Evolutionary conservation across 37 sponge, comb jelly and placozoan species (phyloP).

Genomic region (Mnemiopsis leidyi): DNA sequence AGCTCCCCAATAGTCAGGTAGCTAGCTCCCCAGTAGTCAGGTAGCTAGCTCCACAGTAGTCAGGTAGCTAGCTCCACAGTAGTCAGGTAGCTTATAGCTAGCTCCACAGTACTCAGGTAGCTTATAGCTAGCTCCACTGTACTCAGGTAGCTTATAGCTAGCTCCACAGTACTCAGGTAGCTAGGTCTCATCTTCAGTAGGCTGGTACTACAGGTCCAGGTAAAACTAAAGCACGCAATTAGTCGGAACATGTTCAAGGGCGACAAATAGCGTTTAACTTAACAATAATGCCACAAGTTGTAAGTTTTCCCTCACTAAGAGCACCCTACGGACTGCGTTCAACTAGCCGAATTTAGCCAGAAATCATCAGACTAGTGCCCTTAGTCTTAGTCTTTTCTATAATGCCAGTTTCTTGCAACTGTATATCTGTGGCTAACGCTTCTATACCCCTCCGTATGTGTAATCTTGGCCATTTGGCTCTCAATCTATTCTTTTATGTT

Average conservation of each 20-base stretch:
- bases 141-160: too few relatives aligned
- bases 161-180: too few relatives aligned
- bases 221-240: background rate
- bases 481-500: background rate
- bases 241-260: background rate
- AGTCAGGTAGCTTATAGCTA: too few relatives aligned
- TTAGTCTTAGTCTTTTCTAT: background rate
- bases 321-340: background rate
- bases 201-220: background rate
- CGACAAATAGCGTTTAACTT: background rate
- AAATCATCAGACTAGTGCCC: background rate
- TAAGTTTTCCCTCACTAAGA: background rate
- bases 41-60: too few relatives aligned
- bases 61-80: too few relatives aligned
- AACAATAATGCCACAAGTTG: background rate
- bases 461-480: background rate
- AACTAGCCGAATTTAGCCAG: background rate
- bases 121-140: too few relatives aligned
- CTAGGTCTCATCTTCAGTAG: too few relatives aligned
- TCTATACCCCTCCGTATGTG: too few relatives aligned
- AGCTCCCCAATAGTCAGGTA: too few relatives aligned
- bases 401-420: background rate
- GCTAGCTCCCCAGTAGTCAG: too few relatives aligned
- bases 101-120: too few relatives aligned
- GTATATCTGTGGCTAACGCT: too few relatives aligned